phyloP scores from a whole-genome alignment of 2,113 vertebrate genomes.

The Sapajus apella region DNA sequence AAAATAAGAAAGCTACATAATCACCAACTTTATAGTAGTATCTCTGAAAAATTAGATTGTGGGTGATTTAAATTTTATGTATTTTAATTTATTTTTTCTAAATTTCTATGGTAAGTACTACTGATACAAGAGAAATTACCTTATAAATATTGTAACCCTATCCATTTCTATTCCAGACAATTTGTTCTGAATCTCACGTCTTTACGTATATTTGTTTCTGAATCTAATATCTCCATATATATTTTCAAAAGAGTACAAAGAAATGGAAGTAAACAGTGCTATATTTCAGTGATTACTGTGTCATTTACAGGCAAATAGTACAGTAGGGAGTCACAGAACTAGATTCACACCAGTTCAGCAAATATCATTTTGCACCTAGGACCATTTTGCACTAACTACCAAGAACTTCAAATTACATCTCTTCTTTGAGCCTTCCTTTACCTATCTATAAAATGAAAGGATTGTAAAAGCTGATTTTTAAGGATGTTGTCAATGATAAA shows the following conservation, averaged over 20 bases:
- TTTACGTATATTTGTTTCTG: neutral
- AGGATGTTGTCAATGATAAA: neutral
- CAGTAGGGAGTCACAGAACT: neutral
- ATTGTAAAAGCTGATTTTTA: neutral
- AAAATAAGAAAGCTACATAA: neutral
- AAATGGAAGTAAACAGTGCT: neutral
- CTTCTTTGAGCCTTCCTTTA: neutral
- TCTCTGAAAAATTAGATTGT: neutral
- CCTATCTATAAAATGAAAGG: neutral
- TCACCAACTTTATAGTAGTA: neutral
- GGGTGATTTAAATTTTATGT: neutral
- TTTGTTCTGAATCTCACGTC: neutral
- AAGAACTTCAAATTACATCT: neutral
- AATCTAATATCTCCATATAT: neutral
- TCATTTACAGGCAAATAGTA: neutral
- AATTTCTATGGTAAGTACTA: neutral
- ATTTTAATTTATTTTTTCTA: neutral
- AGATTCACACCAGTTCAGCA: neutral
- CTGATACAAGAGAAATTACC: neutral
- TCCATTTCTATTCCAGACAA: neutral
- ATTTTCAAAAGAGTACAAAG: neutral
- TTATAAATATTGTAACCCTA: neutral
- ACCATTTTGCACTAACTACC: neutral
- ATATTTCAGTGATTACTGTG: neutral
- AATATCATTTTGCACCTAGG: neutral